A percentile compares a stretch with the other conserved stretches of the same genome.
Conservation (phyloP, 1,140 invertebrate genomes). For the Lepidostoma basale region DNA sequence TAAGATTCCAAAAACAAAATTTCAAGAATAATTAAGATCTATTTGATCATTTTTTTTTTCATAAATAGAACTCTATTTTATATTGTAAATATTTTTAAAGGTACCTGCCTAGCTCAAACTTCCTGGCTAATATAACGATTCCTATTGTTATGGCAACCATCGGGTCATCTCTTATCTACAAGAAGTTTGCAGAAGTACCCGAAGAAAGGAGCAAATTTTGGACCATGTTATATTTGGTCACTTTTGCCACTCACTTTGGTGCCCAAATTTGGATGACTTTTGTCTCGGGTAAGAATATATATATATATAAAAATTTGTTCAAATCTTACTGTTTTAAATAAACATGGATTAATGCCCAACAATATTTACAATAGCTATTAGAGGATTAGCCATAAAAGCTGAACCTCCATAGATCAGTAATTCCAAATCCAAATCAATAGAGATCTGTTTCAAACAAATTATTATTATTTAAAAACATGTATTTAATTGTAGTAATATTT, state of each 20-base stretch:
- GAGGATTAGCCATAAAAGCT: background rate
- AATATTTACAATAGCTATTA: background rate
- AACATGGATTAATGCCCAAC: background rate
- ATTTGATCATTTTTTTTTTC: no score
- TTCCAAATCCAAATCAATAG: no score
- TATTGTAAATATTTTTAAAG: no score
- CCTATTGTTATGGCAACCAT: background rate
- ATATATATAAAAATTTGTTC: background rate
- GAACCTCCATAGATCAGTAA: no score
- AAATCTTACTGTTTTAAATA: background rate
- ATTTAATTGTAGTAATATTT: background rate
- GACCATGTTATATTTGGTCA: slow-evolving; percentile 71
- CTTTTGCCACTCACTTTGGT: slow-evolving; percentile 79
- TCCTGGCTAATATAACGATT: background rate
- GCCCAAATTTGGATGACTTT: slow-evolving; percentile 90
- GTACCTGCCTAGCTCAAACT: no score
- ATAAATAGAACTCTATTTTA: no score
- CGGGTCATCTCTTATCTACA: background rate
- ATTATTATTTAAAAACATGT: background rate
- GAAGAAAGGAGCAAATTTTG: slow-evolving; percentile 43
- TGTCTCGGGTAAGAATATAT: slow-evolving; percentile 68
- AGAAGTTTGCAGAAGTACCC: background rate
- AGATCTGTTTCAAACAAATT: background rate
- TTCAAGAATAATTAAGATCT: no score
- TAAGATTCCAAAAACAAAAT: no score